Base-by-base conservation (phyloP, 1,140 invertebrate genomes). In the Neoseiulus cucumeris region DNA sequence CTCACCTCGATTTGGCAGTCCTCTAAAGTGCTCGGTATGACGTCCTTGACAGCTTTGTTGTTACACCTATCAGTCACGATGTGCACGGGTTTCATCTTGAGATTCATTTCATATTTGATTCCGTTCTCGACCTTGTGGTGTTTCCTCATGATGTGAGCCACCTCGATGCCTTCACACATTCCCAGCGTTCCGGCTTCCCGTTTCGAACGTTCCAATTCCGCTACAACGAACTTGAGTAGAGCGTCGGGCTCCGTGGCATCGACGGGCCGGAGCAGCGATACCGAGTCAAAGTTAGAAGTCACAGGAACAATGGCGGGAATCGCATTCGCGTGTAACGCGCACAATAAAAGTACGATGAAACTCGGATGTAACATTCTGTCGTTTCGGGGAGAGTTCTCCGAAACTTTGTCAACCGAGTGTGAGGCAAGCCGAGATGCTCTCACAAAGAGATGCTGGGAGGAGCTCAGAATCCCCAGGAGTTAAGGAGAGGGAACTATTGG, bases 1-100 rank as follows among this genome's bases (percentile, higher is more conserved):
- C n/a, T n/a, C 22, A 59, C 51, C 51, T 59, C 51, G 12, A 59
- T 25, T 59, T 59, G 51, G 22, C 51, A 59, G 25, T 59, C 51
- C 51, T 59, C 51, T 14, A 59, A 17, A 6, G 51, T 59, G 22
- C 51, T 59, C 5, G 51, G 51, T 17, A 59, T 59, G 51, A 59
- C 12, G 22, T 59, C 22, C 51, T 59, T 59, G 14, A 59, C 51
- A 2, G 51, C n/a, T 25, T 59, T 59, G 33, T 59, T 59, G 22
- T 59, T 59, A 25, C 51, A 59, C 17, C 33, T 59, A 33, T 59
- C 51, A 1, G 51, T 59, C 25, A 59, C 51, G 51, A 59, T 59
- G 33, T 59, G 51, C 14, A 59, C 51, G 1, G 51, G 51, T 33
- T 59, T 59, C 14, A 59, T 33, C 22, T 59, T 59, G 25, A 59